These are phyloP conservation scores for Alces alces DNA, from an alignment of 2,113 vertebrate genomes.

Conservation along the genomic window DNA sequence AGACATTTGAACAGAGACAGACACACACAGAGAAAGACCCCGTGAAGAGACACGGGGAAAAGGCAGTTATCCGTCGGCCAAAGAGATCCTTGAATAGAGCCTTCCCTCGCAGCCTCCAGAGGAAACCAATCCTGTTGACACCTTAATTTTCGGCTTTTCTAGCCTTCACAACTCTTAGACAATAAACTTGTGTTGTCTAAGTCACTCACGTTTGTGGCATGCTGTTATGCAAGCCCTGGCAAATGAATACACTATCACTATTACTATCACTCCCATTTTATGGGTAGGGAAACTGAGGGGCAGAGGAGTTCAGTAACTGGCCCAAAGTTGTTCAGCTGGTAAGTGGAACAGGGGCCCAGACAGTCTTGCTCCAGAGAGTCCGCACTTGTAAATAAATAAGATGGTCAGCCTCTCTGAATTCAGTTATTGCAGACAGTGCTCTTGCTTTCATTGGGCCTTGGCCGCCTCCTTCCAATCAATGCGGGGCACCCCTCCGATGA, in stretches of 20 bases:
- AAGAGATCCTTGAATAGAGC: neutral
- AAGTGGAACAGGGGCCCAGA: neutral
- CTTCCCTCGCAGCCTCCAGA: neutral
- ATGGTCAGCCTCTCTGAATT: neutral
- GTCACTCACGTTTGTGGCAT: neutral
- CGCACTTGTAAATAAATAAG: neutral
- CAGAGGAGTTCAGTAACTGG: neutral
- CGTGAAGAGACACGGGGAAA: neutral
- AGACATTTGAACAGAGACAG: neutral
- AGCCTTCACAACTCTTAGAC: neutral
- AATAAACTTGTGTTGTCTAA: neutral
- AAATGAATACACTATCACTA: neutral
- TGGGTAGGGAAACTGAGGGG: neutral
- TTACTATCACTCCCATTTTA: neutral
- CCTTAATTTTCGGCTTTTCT: neutral
- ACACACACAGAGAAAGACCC: neutral
- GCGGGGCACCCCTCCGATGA: neutral
- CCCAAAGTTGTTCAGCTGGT: neutral
- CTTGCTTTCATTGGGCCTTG: neutral
- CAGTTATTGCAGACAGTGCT: neutral
- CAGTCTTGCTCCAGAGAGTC: neutral
- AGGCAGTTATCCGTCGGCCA: neutral
- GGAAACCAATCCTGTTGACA: neutral
- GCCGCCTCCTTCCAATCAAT: neutral
- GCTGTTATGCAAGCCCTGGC: neutral